Conservation (phyloP, 2,113 vertebrate genomes). For the Phyllopteryx taeniolatus region DNA sequence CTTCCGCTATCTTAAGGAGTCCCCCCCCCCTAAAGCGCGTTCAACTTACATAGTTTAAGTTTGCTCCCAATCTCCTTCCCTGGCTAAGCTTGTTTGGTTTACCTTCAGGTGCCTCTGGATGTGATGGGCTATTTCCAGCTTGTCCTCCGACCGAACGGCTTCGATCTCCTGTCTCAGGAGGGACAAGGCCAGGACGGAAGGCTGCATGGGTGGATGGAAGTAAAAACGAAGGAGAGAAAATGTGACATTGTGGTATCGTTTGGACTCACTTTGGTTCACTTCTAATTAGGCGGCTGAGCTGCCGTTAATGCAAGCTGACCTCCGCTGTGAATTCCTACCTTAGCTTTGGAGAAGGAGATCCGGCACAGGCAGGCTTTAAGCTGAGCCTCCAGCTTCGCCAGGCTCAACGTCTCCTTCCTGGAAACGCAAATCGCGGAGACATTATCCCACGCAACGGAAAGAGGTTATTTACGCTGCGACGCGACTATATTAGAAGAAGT, state of each 20-base stretch:
- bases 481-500: neutral
- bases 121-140: conserved; percentile 83
- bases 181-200: conserved; percentile 91
- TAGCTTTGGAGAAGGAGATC: conserved; percentile 93
- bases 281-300: neutral
- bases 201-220: conserved; percentile 75
- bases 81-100: conserved; percentile 8
- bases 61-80: neutral
- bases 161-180: conserved; percentile 89
- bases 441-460: neutral
- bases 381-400: conserved; percentile 94
- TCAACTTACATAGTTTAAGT: too few species aligned
- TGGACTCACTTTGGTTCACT: accelerated
- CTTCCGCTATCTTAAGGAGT: too few species aligned
- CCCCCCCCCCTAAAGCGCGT: too few species aligned
- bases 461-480: too few species aligned
- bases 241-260: neutral
- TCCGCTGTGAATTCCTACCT: conserved; percentile 73
- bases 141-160: conserved; percentile 82
- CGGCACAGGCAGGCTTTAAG: conserved; percentile 95
- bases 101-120: conserved; percentile 85
- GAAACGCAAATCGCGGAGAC: conserved; percentile 8
- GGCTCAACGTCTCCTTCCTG: conserved; percentile 86
- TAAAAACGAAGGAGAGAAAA: neutral
- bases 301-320: neutral